A percentile compares a stretch with the other conserved stretches of the same genome.
phyloP scores from a whole-genome alignment of 2,797 vertebrate genomes.

The Melanotaenia maccullochi region DNA sequence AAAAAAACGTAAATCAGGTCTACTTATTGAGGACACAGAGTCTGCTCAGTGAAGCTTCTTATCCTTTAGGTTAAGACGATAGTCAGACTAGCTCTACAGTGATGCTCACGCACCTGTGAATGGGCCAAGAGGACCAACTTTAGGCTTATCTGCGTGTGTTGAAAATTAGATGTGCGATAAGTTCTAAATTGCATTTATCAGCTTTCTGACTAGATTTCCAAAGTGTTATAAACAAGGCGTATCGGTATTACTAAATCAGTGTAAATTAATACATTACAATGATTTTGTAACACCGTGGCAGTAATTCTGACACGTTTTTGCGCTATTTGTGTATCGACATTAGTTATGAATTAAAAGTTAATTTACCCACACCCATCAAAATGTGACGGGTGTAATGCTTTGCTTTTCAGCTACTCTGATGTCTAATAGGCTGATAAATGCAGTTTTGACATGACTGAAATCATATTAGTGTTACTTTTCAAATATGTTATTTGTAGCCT shows the following conservation, averaged over 20 bases:
- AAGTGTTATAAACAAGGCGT: too few species aligned
- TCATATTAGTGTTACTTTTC: background rate
- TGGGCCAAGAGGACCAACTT: background rate
- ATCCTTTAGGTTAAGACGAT: background rate
- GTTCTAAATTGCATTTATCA: background rate
- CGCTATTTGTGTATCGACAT: background rate
- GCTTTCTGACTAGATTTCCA: background rate
- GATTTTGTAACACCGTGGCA: background rate
- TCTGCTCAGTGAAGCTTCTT: background rate
- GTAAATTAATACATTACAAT: background rate
- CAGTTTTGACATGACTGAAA: background rate
- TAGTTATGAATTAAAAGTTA: background rate
- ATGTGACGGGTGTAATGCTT: background rate
- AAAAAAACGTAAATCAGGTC: background rate
- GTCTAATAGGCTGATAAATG: background rate
- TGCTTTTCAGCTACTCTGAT: background rate
- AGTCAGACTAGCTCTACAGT: background rate
- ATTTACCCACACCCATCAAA: background rate
- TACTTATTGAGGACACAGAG: background rate
- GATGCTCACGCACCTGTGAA: constrained; percentile 31
- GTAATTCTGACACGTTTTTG: background rate
- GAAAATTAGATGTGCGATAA: background rate
- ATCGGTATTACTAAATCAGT: background rate
- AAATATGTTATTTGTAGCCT: background rate
- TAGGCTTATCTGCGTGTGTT: background rate